Evolutionary conservation across 1,140 invertebrate genomes (phyloP), one percentile per base, ranked within the genome.

Genomic region (Diplogasteroides magnus): DNA sequence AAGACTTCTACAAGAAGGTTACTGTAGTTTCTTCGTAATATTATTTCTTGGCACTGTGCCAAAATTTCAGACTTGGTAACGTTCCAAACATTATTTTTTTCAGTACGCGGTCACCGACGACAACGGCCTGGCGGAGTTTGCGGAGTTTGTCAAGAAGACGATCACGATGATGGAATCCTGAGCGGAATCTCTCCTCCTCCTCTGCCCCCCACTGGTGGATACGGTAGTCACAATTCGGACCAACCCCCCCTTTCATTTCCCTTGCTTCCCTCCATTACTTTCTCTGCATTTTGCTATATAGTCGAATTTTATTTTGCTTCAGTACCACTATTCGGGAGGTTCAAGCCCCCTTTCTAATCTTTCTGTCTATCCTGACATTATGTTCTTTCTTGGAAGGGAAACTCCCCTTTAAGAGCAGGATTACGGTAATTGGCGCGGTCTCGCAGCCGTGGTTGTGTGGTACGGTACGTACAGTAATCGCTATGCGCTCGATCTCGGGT

Each of bases 81-180:
- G n/a, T 19, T 11, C 6, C 6, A 11, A 48, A 11, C 19, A 19
- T 11, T 48, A 11, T 48, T 48, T 11, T 48, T 48, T 48, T 57
- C 28, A 74, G 56, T 75, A 83, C 65, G 79, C 73, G 2, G 68
- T 70, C 2, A 37, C 61, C 15, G 73, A 79, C 31, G 80, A 80
- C 59, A 75, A 62, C 15, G 67, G 70, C n/a, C n/a, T n/a, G n/a
- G n/a, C n/a, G 31, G 76, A 76, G 23, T 82, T 82, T 58, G 77
- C 77, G 2, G 64, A 27, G 48, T 83, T 82, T 74, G 80, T 82
- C 13, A 82, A 76, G 55, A 25, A 62, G 27, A 67, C 78, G 13
- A 82, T 82, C 58, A 62, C 69, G 6, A 27, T 74, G 58, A 6
- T 19, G 37, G 37, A 48, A 6, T 6, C 37, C 27, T 59, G 1